These are phyloP conservation scores for Stichodactyla mertensii DNA, from an alignment of 64 coral and sea anemone species.

Conservation along the genomic window DNA sequence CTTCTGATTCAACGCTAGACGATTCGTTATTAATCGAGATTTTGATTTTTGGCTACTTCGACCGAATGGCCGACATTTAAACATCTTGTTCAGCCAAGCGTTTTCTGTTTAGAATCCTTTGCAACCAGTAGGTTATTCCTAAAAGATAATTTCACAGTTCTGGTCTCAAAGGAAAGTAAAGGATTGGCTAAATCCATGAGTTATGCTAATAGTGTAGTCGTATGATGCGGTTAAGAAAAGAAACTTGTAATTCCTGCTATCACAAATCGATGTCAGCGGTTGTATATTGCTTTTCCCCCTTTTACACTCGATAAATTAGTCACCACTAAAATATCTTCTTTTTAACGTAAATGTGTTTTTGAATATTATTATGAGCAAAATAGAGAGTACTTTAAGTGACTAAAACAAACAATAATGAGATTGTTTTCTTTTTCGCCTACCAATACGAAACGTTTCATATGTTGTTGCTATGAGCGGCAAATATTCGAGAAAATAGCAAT, in stretches of 20 bases:
- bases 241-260: not conserved
- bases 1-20: constrained; percentile 30
- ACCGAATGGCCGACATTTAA: not conserved
- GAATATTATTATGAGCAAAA: too few relatives aligned
- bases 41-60: not conserved
- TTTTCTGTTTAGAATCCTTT: not conserved
- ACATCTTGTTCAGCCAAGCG: not conserved
- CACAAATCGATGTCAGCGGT: not conserved
- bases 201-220: not conserved
- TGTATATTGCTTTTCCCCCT: not conserved
- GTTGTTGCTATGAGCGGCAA: too few relatives aligned
- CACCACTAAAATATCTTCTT: too few relatives aligned
- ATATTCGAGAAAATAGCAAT: too few relatives aligned
- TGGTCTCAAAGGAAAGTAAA: not conserved
- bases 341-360: too few relatives aligned
- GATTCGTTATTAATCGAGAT: not conserved
- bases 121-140: not conserved
- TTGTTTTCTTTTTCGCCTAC: too few relatives aligned
- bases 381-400: too few relatives aligned
- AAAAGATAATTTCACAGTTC: not conserved
- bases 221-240: not conserved
- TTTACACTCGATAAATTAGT: too few relatives aligned
- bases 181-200: not conserved
- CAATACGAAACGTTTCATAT: too few relatives aligned
- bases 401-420: too few relatives aligned